Conservation (phyloP, 2,113 vertebrate genomes). For the Albula glossodonta region DNA sequence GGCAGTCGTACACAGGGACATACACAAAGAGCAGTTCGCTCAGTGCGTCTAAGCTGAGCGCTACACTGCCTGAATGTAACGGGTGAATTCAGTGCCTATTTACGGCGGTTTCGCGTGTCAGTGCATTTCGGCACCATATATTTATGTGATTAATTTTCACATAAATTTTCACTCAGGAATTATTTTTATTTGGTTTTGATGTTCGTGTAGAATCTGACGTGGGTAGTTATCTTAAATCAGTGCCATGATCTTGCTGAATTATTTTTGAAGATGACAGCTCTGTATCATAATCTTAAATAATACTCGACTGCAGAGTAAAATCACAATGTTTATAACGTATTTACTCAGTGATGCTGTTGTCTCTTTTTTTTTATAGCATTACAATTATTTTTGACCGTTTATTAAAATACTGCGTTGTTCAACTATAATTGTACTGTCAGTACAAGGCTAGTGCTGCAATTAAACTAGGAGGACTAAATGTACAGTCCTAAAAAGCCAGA, state of each 20-base stretch:
- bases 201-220: neutral
- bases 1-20: slow-evolving; percentile 28
- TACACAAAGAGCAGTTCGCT: neutral
- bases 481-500: too few relatives aligned
- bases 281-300: neutral
- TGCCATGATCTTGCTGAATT: neutral
- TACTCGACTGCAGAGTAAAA: neutral
- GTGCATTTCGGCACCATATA: neutral
- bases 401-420: too few relatives aligned
- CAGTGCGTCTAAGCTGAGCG: neutral
- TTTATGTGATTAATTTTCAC: neutral
- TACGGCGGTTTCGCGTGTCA: neutral
- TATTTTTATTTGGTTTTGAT: neutral
- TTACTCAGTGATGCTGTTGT: neutral
- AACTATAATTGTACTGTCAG: too few relatives aligned
- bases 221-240: neutral
- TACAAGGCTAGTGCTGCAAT: too few relatives aligned
- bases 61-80: neutral
- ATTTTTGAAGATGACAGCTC: neutral
- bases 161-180: neutral
- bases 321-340: neutral
- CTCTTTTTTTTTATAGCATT: neutral
- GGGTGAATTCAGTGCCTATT: neutral
- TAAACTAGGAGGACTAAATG: too few relatives aligned
- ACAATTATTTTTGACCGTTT: too few relatives aligned